These are phyloP conservation scores for Himalopsyche japonica DNA, from an alignment of 2,888 invertebrate species.

Conservation along the genomic window DNA sequence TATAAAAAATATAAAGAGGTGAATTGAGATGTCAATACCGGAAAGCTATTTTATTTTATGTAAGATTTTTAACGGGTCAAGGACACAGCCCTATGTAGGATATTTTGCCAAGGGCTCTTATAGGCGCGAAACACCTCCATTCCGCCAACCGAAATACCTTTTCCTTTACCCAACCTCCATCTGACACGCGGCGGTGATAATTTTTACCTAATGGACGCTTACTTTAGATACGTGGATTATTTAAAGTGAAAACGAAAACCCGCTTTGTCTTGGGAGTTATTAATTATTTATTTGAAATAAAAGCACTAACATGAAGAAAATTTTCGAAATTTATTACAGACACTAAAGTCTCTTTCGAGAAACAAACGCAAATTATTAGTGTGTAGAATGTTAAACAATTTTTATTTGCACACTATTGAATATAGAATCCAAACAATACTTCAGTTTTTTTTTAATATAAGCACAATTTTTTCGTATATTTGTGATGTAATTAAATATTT, in stretches of 20 bases:
- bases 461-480: no score
- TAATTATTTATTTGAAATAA: background rate
- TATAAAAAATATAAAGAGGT: no score
- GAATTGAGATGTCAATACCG: no score
- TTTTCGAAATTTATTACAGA: background rate
- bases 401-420: no score
- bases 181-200: constrained; percentile 19
- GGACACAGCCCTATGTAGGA: background rate
- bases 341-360: background rate
- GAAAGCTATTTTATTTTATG: no score
- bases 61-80: no score
- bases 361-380: no score
- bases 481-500: no score
- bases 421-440: no score
- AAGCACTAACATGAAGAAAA: background rate
- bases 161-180: constrained; percentile 9
- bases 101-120: background rate
- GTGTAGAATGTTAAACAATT: no score
- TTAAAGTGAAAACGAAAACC: background rate
- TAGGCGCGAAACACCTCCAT: background rate
- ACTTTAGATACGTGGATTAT: constrained; percentile 28
- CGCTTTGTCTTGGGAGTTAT: background rate
- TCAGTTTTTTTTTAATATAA: no score
- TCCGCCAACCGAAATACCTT: background rate
- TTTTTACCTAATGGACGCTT: constrained; percentile 18